phyloP scores from a whole-genome alignment of 2,888 invertebrate genomes.

The Eulithis testata region DNA sequence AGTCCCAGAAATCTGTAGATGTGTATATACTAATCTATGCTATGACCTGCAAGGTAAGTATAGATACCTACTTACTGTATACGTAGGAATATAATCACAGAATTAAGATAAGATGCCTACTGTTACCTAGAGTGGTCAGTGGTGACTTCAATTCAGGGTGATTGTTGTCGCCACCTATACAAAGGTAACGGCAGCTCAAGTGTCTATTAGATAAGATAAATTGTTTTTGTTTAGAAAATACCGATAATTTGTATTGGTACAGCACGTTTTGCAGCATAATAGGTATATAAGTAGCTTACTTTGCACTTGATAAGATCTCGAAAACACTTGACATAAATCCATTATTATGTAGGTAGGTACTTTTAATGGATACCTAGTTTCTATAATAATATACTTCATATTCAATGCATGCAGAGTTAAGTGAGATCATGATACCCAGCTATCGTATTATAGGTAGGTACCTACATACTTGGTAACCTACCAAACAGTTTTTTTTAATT shows the following conservation, averaged over 20 bases:
- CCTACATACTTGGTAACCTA: no score
- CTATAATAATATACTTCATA: not conserved
- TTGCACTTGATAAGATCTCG: conserved; percentile 15
- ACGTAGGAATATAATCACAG: no score
- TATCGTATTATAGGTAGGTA: no score
- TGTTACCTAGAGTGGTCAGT: not conserved
- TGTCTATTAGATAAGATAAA: conserved; percentile 14
- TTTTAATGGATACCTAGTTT: no score
- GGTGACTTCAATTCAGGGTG: not conserved
- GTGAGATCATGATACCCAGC: no score
- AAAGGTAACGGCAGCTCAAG: not conserved
- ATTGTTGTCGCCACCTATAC: conserved; percentile 5
- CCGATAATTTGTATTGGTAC: conserved; percentile 4
- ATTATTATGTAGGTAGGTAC: not conserved
- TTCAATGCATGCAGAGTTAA: not conserved
- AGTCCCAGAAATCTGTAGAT: no score
- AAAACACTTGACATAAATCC: conserved; percentile 7
- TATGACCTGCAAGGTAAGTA: no score
- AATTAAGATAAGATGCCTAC: not conserved
- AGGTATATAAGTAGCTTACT: not conserved
- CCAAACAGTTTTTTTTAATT: no score
- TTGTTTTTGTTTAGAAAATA: not conserved
- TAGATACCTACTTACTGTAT: no score
- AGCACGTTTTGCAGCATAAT: conserved; percentile 7
- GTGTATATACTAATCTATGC: no score